Conservation (phyloP, 1,140 invertebrate genomes). For the Diorhabda elongata region DNA sequence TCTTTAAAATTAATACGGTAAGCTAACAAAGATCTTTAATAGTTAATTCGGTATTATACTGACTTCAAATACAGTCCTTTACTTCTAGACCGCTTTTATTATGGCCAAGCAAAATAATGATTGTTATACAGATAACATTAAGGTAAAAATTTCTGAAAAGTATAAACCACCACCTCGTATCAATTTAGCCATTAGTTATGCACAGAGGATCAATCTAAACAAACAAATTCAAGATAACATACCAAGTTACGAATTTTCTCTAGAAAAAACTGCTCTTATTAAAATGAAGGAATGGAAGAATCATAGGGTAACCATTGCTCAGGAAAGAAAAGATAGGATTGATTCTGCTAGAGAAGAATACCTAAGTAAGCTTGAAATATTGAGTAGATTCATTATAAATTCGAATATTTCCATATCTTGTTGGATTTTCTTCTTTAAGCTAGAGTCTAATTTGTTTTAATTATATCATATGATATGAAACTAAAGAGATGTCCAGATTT, state of each 20-base stretch:
- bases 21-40: not conserved
- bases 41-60: not conserved
- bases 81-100: not conserved
- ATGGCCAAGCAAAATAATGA: slow-evolving; percentile 17
- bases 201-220: slow-evolving; percentile 56
- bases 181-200: slow-evolving; percentile 62
- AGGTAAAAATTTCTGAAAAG: slow-evolving; percentile 81
- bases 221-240: slow-evolving; percentile 52
- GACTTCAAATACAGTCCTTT: not conserved
- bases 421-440: no score
- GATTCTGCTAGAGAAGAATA: slow-evolving; percentile 40
- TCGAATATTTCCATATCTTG: no score
- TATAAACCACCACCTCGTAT: slow-evolving; percentile 74
- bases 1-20: not conserved
- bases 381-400: no score
- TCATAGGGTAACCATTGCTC: slow-evolving; percentile 56
- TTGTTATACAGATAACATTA: slow-evolving; percentile 71
- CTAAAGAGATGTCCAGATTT: no score
- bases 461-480: no score
- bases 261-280: slow-evolving; percentile 65
- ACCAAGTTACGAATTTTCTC: slow-evolving; percentile 63
- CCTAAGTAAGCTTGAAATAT: no score
- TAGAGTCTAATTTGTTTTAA: no score
- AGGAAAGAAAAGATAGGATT: slow-evolving; percentile 55
- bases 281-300: slow-evolving; percentile 66